A percentile compares a stretch with the other conserved stretches of the same genome.
Conservation (phyloP, 2,113 vertebrate genomes). For the Pterocles gutturalis region DNA sequence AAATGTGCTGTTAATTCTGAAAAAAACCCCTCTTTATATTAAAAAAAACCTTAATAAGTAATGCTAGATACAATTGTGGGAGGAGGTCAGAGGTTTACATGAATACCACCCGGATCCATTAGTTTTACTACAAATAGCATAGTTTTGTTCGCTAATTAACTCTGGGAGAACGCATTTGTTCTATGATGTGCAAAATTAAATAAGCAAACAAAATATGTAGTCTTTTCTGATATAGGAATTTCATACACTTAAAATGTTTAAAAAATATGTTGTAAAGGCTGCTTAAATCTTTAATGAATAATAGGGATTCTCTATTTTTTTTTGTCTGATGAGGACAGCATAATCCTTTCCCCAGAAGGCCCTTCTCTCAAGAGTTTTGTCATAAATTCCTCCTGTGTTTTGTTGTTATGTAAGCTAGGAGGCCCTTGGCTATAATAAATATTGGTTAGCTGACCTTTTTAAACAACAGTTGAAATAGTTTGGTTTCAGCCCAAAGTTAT, state of each 20-base stretch:
- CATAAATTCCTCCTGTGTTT: slow-evolving; percentile 28
- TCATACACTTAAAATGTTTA: background rate
- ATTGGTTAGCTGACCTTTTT: slow-evolving; percentile 46
- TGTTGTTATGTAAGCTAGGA: slow-evolving; percentile 47
- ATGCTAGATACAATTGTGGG: background rate
- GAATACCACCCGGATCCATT: background rate
- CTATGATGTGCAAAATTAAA: background rate
- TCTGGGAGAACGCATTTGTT: background rate
- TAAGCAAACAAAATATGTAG: background rate
- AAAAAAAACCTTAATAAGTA: background rate
- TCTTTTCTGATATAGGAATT: background rate
- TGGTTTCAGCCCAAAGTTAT: slow-evolving; percentile 38
- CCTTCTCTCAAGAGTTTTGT: slow-evolving; percentile 29
- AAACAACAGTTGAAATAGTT: slow-evolving; percentile 47
- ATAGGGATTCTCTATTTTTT: background rate
- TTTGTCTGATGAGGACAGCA: background rate
- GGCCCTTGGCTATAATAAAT: slow-evolving; percentile 39
- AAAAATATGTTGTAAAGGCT: background rate
- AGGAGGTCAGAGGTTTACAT: background rate
- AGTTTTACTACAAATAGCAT: background rate
- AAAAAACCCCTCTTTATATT: background rate
- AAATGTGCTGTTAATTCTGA: background rate
- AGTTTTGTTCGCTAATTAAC: background rate
- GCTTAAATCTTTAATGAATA: background rate
- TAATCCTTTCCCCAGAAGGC: background rate